A percentile compares a stretch with the other conserved stretches of the same genome.
Conservation (phyloP, 1,140 invertebrate genomes). For the Aphis gossypii region DNA sequence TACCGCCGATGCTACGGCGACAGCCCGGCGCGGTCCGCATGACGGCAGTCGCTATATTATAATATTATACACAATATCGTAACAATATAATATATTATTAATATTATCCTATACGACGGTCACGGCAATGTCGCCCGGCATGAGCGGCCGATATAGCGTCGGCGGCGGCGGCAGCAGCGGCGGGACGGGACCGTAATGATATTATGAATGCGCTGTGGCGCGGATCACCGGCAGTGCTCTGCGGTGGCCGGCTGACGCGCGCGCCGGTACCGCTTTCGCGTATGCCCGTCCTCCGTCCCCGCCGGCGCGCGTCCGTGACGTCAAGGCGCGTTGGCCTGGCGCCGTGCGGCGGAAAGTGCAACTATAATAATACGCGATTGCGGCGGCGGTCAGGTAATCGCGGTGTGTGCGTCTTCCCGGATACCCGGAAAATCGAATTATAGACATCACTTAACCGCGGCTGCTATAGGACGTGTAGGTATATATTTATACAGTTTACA, state of each 20-base stretch:
- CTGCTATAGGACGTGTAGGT: background rate
- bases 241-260: slow-evolving; percentile 40
- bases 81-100: background rate
- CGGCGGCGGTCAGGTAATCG: background rate
- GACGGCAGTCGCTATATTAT: background rate
- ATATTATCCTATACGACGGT: background rate
- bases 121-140: background rate
- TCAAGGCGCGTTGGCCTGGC: slow-evolving; percentile 5
- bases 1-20: background rate
- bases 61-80: background rate
- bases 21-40: slow-evolving; percentile 21
- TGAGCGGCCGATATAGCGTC: background rate
- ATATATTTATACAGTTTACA: background rate
- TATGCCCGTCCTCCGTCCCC: background rate
- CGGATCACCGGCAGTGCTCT: slow-evolving; percentile 46
- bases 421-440: background rate
- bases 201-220: slow-evolving; percentile 3
- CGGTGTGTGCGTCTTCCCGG: background rate
- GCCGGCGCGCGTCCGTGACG: slow-evolving; percentile 31
- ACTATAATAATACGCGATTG: background rate
- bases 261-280: slow-evolving; percentile 34
- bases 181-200: background rate
- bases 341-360: slow-evolving; percentile 42
- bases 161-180: slow-evolving; percentile 44
- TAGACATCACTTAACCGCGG: background rate